These are phyloP conservation scores for Osmerus eperlanus DNA, from an alignment of 2,113 vertebrate species.

Conservation along the genomic window DNA sequence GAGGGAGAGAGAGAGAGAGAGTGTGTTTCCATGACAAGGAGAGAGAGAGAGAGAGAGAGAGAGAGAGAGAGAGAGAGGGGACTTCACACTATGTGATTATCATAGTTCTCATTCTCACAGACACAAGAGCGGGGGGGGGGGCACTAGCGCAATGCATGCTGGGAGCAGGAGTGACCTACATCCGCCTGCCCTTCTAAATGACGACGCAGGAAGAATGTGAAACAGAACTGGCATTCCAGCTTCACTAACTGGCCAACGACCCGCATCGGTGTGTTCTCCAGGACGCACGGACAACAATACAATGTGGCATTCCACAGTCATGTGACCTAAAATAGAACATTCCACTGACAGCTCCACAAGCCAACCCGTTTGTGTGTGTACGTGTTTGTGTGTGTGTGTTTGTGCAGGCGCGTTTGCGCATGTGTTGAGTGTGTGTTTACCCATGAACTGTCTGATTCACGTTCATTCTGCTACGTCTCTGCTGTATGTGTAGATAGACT, in stretches of 20 bases:
- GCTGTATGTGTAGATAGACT: background rate
- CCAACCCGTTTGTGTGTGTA: background rate
- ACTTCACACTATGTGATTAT: background rate
- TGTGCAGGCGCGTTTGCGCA: background rate
- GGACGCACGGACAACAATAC: constrained; percentile 9
- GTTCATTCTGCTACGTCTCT: no score
- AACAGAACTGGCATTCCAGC: constrained; percentile 25
- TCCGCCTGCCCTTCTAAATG: constrained; percentile 19
- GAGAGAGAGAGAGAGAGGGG: no score
- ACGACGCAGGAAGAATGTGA: constrained; percentile 1
- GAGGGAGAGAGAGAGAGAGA: no score
- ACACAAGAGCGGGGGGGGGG: constrained; percentile 22
- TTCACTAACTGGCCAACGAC: constrained; percentile 34
- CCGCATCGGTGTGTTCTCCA: constrained; percentile 34
- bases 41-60: no score
- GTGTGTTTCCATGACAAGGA: no score
- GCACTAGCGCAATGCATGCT: background rate
- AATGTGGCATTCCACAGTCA: constrained; percentile 11
- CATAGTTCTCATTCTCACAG: background rate
- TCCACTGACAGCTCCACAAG: background rate
- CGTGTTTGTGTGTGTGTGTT: background rate
- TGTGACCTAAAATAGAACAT: background rate
- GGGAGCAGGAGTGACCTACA: constrained; percentile 44
- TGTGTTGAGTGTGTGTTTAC: background rate
- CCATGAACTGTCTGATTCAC: background rate